These are phyloP conservation scores for Notarius quadriscutis DNA, from an alignment of 2,113 vertebrate genomes.

Conservation along the genomic window DNA sequence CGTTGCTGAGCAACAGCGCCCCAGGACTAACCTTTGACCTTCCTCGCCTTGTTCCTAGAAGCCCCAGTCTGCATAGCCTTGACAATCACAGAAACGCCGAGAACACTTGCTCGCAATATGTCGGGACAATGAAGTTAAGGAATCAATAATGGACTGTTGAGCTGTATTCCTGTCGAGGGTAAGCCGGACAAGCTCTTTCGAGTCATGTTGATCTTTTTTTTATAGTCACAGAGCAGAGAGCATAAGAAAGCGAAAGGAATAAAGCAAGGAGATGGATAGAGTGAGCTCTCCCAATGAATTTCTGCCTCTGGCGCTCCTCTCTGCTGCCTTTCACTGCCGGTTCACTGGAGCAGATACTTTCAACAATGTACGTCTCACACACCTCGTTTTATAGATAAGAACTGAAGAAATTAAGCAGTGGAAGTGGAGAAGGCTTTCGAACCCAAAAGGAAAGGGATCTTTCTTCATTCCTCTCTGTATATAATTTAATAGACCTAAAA, in stretches of 20 bases:
- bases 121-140: neutral
- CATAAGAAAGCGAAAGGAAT: neutral
- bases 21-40: conserved; percentile 44
- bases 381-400: conserved; percentile 39
- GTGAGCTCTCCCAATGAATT: conserved; percentile 2
- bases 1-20: conserved; percentile 9
- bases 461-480: conserved; percentile 46
- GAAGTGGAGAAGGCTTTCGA: conserved; percentile 23
- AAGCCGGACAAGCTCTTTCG: neutral
- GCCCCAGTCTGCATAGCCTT: conserved; percentile 26
- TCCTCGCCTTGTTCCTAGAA: conserved; percentile 12
- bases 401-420: neutral
- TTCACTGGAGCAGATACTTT: conserved; percentile 27
- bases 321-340: neutral
- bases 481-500: conserved; percentile 39
- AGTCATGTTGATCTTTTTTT: neutral
- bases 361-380: conserved; percentile 17
- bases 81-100: conserved; percentile 49
- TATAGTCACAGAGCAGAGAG: neutral
- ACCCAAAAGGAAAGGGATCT: conserved; percentile 28
- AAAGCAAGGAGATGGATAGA: neutral
- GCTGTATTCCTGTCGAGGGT: neutral
- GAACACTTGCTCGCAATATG: conserved; percentile 35
- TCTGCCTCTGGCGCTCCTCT: conserved; percentile 6
- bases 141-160: conserved; percentile 12